Conservation (phyloP, 2,113 vertebrate genomes). For the Propithecus coquereli region DNA sequence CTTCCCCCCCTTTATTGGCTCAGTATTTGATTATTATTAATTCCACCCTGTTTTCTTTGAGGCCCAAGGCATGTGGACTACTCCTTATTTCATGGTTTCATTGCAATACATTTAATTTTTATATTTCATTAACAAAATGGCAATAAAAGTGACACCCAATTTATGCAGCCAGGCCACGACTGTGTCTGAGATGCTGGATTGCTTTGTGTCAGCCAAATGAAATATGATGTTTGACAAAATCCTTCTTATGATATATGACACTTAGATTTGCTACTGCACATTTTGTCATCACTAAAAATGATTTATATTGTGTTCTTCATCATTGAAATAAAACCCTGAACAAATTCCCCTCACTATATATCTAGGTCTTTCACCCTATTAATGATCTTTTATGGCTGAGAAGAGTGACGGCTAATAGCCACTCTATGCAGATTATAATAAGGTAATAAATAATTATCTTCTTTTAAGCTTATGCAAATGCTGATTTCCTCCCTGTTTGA, state of each 20-base stretch:
- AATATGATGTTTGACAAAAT: conserved; percentile 73
- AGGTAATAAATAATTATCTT: conserved; percentile 38
- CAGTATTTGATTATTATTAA: neutral
- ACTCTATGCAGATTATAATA: conserved; percentile 69
- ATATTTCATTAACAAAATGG: conserved; percentile 41
- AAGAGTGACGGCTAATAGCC: conserved; percentile 72
- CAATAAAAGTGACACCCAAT: neutral
- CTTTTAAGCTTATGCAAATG: neutral
- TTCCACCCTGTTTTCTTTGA: neutral
- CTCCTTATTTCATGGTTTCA: neutral
- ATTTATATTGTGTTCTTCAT: conserved; percentile 74
- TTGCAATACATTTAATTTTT: neutral
- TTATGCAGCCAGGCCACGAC: neutral
- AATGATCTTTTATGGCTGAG: conserved; percentile 76
- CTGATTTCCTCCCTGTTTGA: neutral
- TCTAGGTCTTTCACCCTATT: conserved; percentile 74
- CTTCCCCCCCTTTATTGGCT: neutral
- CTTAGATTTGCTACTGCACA: conserved; percentile 66
- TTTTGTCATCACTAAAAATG: conserved; percentile 69
- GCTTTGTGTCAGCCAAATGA: conserved; percentile 50
- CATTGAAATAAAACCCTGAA: conserved; percentile 66
- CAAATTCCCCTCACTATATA: conserved; percentile 64
- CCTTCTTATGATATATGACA: conserved; percentile 65
- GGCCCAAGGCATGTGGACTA: neutral
- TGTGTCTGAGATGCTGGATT: conserved; percentile 37